Evolutionary conservation across 1,140 invertebrate species (phyloP).

Genomic region (Drosophila punjabiensis): DNA sequence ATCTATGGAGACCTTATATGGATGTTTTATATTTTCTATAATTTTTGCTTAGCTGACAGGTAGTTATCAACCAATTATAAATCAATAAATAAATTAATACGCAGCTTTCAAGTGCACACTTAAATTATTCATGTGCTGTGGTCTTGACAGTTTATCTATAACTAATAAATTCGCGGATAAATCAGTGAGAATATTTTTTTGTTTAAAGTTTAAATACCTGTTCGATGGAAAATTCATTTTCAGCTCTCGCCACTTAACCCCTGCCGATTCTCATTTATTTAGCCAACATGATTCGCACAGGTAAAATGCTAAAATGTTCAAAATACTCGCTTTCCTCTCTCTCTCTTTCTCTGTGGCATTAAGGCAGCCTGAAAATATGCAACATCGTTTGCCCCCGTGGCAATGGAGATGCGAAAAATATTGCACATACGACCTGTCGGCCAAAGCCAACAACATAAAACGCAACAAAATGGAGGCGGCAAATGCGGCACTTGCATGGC

Average conservation of each 20-base stretch:
- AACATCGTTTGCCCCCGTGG: conserved; percentile 14
- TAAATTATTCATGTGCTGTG: conserved; percentile 16
- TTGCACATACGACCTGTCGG: conserved; percentile 57
- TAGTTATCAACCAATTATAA: not conserved
- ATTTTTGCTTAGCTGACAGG: not conserved
- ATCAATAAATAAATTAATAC: conserved; percentile 6
- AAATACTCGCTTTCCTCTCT: conserved; percentile 2
- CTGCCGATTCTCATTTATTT: conserved; percentile 19
- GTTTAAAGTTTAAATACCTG: not conserved
- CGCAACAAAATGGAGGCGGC: conserved; percentile 49
- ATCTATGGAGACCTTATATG: not conserved
- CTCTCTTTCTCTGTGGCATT: not conserved
- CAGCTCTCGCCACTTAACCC: not conserved
- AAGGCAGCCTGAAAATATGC: conserved; percentile 36
- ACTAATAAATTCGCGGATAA: conserved; percentile 3
- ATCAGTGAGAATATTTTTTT: not conserved
- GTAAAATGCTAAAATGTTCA: conserved; percentile 12
- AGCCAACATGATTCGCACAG: not conserved
- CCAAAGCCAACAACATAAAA: conserved; percentile 43
- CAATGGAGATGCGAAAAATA: conserved; percentile 26
- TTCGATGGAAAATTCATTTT: conserved; percentile 12
- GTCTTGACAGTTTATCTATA: conserved; percentile 12
- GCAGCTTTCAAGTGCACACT: not conserved
- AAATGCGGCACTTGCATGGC: conserved; percentile 37
- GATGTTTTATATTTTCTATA: not conserved